Evolutionary conservation across 1,140 invertebrate genomes (phyloP), one percentile per base, ranked within the genome.

Genomic region (Pogonus chalceus): DNA sequence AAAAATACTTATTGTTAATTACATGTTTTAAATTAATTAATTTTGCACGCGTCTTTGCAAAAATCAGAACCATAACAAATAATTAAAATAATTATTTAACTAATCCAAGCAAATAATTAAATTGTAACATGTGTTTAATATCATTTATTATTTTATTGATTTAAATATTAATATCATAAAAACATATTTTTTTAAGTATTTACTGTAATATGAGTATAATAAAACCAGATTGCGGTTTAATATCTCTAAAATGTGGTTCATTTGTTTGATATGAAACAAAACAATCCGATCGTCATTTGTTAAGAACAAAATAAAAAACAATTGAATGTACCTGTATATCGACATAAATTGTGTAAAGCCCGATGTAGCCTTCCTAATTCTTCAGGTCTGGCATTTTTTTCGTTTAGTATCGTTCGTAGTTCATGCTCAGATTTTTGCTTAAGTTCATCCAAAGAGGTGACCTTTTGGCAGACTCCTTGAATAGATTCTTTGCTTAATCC

Each of bases 401-500:
- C 78, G 51, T 75, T 77, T 56, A 95, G 72, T 58, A 92, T 76
- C 22, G 76, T 77, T 52, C 81, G 80, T 37, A 96, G 69, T 66
- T 94, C 90, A 65, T 84, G 81, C 60, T 94, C 90, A 31, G 84
- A 83, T 62, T 88, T 85, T 62, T 91, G 85, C 67, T 92, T 79
- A 12, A 93, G 73, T 49, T 79, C 78, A 69, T 94, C 90, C 46
- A 95, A 70, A 2, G 87, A 83, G 35, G 73, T 72, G 2, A 87
- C 76, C 60, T 76, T 76, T 21, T 72, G 69, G 60, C 82, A 79
- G 18, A 81, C 70, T 26, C 66, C 67, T 55, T 70, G 65, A 3
- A 76, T 66, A n/a, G 73, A 72, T 51, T 66, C 66, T 35, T 65
- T 60, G 39, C 69, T 63, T 21, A 77, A 62, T 35, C 91, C 91